Evolutionary conservation across 2,113 vertebrate genomes (phyloP).

Genomic region (Austrofundulus limnaeus): DNA sequence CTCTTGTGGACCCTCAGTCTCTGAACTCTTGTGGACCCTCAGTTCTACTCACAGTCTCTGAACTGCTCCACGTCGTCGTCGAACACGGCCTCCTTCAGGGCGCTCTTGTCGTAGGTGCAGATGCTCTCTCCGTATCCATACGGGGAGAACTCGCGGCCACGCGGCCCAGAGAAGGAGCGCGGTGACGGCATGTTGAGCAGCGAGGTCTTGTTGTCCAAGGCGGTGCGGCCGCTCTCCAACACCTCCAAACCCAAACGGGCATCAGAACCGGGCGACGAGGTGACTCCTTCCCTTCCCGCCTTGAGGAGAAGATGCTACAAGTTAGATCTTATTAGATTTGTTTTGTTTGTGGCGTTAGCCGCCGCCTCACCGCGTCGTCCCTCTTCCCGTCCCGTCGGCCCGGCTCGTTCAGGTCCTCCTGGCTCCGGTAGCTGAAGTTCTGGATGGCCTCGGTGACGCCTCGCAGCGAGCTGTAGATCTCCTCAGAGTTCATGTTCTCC

Average conservation of each 20-base stretch:
- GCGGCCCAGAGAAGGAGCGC: conserved; percentile 88
- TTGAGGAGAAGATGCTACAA: conserved; percentile 16
- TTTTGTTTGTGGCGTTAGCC: too few species aligned
- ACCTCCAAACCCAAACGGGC: conserved; percentile 71
- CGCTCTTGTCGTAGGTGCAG: conserved; percentile 92
- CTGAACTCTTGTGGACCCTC: too few species aligned
- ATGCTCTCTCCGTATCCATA: conserved; percentile 91
- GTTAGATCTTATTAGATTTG: too few species aligned
- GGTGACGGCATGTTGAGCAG: conserved; percentile 95
- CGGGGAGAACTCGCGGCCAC: conserved; percentile 89
- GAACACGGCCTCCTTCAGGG: conserved; percentile 95
- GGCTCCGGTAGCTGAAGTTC: conserved; percentile 97
- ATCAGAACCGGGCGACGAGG: conserved; percentile 69
- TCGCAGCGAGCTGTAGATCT: conserved; percentile 98
- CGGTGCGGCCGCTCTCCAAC: conserved; percentile 90
- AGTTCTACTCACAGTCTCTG: conserved; percentile 85
- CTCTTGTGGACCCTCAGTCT: too few species aligned
- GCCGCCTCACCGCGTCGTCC: conserved; percentile 88
- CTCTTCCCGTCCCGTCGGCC: conserved; percentile 92
- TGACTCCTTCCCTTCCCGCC: conserved; percentile 72
- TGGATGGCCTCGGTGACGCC: conserved; percentile 98
- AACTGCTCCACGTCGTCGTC: conserved; percentile 98
- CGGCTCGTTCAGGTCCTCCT: conserved; percentile 96
- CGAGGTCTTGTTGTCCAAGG: conserved; percentile 97
- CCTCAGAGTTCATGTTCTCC: conserved; percentile 98